Evolutionary conservation across 2,797 vertebrate species (phyloP).

Genomic region (Pogoniulus pusillus): DNA sequence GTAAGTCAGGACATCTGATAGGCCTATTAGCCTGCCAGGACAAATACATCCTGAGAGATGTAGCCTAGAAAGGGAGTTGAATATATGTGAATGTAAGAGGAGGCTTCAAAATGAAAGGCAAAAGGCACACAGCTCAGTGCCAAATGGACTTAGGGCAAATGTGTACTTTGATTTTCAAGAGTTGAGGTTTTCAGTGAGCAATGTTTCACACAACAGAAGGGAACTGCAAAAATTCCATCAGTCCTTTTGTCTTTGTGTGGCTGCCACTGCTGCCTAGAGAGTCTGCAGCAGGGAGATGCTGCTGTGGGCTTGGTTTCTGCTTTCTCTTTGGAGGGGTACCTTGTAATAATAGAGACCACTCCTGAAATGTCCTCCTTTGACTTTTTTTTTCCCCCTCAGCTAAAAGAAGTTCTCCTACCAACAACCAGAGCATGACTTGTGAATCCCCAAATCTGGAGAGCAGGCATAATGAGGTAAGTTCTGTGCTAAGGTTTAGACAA

Average conservation of each 20-base stretch:
- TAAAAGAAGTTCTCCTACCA: slow-evolving; percentile 93
- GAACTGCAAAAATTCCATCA: background rate
- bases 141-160: background rate
- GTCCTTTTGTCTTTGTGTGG: background rate
- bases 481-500: background rate
- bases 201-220: background rate
- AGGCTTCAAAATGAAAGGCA: background rate
- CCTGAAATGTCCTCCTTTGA: background rate
- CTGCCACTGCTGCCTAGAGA: background rate
- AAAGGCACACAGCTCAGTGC: background rate
- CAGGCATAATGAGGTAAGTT: slow-evolving; percentile 67
- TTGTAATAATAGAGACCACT: background rate
- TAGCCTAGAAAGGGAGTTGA: background rate
- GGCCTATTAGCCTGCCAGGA: too few species aligned
- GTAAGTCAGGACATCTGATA: too few species aligned
- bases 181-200: background rate
- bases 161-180: background rate
- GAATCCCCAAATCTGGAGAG: slow-evolving; percentile 87
- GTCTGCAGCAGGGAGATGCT: background rate
- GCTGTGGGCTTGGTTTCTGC: background rate
- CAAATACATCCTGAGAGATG: background rate
- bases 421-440: slow-evolving; percentile 85
- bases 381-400: slow-evolving; percentile 74
- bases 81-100: background rate
- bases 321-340: background rate